Evolutionary conservation across 30 jellyfish, hydroid and myxozoan species (phyloP).

Genomic region (Turritopsis dohrnii): DNA sequence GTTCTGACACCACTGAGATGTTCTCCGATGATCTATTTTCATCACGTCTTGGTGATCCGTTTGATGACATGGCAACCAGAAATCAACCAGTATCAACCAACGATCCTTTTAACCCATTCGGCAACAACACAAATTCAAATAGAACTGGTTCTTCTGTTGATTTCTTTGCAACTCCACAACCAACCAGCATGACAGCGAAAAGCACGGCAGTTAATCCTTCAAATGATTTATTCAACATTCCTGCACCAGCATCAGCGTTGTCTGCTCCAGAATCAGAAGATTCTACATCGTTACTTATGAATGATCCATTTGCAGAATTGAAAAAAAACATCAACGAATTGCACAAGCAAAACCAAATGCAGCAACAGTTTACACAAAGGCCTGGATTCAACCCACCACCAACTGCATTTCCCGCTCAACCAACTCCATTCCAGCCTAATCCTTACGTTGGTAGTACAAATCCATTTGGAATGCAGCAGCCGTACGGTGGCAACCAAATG

Average conservation of each 20-base stretch:
- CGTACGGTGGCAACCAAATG: background rate
- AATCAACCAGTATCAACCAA: background rate
- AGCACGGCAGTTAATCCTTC: background rate
- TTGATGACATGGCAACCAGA: background rate
- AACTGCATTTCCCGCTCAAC: constrained; percentile 13
- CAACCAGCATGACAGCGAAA: background rate
- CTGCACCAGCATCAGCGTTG: constrained; percentile 10
- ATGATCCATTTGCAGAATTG: constrained; percentile 42
- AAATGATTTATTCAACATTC: background rate
- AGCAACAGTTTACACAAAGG: constrained; percentile 22
- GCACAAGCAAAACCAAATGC: constrained; percentile 37
- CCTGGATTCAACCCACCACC: constrained; percentile 29
- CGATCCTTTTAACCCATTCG: constrained; percentile 11
- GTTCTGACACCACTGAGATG: constrained; percentile 25
- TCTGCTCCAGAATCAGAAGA: constrained; percentile 3
- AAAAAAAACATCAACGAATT: constrained; percentile 36
- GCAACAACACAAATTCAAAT: background rate
- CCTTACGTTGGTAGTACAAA: constrained; percentile 12
- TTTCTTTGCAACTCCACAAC: constrained; percentile 21
- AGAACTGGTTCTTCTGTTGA: background rate
- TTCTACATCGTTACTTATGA: constrained; percentile 14
- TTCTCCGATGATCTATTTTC: constrained; percentile 8
- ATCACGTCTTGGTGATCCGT: background rate
- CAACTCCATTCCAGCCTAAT: constrained; percentile 4
- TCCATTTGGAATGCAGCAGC: constrained; percentile 19